Conservation (phyloP, 64 coral and sea anemone species). For the Stichodactyla helianthus region DNA sequence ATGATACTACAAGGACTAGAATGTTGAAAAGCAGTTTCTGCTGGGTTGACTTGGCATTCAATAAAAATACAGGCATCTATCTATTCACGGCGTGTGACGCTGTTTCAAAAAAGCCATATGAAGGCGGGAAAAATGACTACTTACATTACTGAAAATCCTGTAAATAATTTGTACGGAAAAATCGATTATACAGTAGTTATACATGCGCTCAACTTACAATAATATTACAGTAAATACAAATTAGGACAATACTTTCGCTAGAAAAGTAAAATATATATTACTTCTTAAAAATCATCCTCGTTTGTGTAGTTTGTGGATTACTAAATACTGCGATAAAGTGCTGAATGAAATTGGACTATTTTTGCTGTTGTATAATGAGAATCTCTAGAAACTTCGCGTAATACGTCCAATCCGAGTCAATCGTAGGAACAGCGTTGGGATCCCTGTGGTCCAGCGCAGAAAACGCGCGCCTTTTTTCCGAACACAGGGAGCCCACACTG, state of each 20-base stretch:
- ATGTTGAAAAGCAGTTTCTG: neutral
- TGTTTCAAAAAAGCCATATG: neutral
- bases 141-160: conserved; percentile 18
- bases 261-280: conserved; percentile 54
- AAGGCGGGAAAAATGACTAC: neutral
- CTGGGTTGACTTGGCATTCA: neutral
- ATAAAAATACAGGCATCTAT: neutral
- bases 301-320: conserved; percentile 22
- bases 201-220: conserved; percentile 5
- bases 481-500: neutral
- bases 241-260: conserved; percentile 11
- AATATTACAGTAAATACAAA: conserved; percentile 13
- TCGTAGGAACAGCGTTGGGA: neutral
- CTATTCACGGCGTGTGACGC: neutral
- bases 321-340: neutral
- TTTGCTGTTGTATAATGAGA: neutral
- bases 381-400: conserved; percentile 21
- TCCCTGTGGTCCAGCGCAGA: neutral
- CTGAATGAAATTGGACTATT: neutral
- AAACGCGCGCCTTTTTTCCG: neutral
- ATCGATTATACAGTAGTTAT: conserved; percentile 3
- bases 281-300: conserved; percentile 44
- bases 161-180: conserved; percentile 22
- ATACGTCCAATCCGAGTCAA: conserved; percentile 9
- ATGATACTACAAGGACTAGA: neutral